Evolutionary conservation across 2,888 invertebrate genomes (phyloP).

Genomic region (Drosophila mayaguana): DNA sequence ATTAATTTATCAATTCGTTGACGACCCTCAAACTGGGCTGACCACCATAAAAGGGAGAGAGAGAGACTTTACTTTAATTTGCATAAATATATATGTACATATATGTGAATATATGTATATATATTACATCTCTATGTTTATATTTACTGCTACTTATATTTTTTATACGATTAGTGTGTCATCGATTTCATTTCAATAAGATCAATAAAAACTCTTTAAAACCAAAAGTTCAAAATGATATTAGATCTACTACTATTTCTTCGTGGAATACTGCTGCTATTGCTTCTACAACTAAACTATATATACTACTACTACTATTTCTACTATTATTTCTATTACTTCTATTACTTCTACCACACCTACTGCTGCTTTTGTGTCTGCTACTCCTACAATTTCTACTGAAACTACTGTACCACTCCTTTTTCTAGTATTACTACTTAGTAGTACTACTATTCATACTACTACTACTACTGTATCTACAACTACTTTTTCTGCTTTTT

Average conservation of each 20-base stretch:
- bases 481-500: neutral
- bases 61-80: slow-evolving; percentile 14
- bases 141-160: neutral
- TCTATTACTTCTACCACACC: neutral
- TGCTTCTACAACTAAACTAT: no score
- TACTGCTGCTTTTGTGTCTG: neutral
- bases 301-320: neutral
- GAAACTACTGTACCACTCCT: neutral
- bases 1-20: slow-evolving; percentile 70
- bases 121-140: neutral
- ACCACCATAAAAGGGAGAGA: neutral
- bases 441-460: neutral
- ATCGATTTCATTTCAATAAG: no score
- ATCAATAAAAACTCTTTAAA: no score
- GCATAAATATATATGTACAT: neutral
- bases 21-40: slow-evolving; percentile 8
- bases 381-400: neutral
- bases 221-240: no score
- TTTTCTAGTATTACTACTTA: neutral
- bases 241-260: no score
- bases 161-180: no score
- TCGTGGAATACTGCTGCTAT: no score
- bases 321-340: neutral
- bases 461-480: neutral
- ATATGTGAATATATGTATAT: neutral